A percentile compares a stretch with the other conserved stretches of the same genome.
phyloP scores from a whole-genome alignment of 2,888 invertebrate species.

The Trachelus troglodyta region DNA sequence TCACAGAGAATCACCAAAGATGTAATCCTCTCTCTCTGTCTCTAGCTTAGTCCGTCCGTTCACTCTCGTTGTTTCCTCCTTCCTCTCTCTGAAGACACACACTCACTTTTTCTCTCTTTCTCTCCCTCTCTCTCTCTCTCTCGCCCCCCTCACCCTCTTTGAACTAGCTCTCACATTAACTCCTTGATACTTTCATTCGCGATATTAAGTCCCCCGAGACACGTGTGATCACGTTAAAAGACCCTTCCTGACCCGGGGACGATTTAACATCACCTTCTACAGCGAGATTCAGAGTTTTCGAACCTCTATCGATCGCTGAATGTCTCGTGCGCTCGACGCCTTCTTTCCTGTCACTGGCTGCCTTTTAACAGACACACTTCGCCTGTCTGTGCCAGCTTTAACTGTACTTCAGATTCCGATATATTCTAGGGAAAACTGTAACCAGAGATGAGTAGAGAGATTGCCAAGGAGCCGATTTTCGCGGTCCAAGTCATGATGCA shows the following conservation, averaged over 20 bases:
- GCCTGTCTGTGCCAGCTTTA: not conserved
- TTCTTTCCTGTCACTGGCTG: not conserved
- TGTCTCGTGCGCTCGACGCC: conserved; percentile 36
- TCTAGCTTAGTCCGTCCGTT: not conserved
- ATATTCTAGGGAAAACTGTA: not conserved
- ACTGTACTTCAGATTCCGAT: not conserved
- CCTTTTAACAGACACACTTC: not conserved
- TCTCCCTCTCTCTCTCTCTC: not conserved
- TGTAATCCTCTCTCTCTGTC: not conserved
- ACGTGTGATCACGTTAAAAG: not conserved
- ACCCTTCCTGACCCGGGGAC: not conserved
- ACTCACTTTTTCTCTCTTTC: not conserved
- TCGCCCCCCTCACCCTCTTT: not conserved
- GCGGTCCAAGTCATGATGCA: no score
- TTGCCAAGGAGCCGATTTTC: no score
- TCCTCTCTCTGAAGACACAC: not conserved
- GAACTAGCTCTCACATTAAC: not conserved
- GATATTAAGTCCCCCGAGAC: not conserved
- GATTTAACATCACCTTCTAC: not conserved
- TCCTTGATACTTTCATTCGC: not conserved
- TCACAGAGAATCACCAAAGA: not conserved
- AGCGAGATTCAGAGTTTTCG: not conserved
- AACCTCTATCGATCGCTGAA: conserved; percentile 37
- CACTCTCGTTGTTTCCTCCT: not conserved
- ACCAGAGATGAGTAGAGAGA: not conserved